These are phyloP conservation scores for Coregonus clupeaformis DNA, from an alignment of 2,113 vertebrate species.

Conservation along the genomic window DNA sequence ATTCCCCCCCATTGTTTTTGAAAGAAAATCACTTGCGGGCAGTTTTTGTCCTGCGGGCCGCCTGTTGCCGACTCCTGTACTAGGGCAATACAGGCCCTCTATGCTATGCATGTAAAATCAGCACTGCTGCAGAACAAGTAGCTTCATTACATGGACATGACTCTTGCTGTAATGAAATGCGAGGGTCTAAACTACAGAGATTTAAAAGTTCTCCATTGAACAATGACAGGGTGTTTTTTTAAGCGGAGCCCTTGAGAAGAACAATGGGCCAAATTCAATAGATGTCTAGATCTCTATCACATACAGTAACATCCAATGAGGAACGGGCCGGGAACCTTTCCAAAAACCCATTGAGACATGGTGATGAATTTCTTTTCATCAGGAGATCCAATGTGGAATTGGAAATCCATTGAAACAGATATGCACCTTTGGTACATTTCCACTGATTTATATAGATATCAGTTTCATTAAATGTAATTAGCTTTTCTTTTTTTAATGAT, in stretches of 20 bases:
- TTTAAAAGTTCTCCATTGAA: constrained; percentile 57
- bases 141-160: background rate
- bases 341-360: constrained; percentile 55
- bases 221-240: constrained; percentile 67
- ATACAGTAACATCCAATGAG: constrained; percentile 60
- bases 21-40: too few relatives aligned
- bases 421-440: constrained; percentile 65
- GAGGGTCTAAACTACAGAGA: constrained; percentile 57
- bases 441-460: constrained; percentile 70
- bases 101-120: background rate
- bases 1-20: too few relatives aligned
- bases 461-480: constrained; percentile 69
- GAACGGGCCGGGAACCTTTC: constrained; percentile 46
- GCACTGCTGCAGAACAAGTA: background rate
- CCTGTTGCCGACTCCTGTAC: too few relatives aligned
- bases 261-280: constrained; percentile 62
- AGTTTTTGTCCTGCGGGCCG: too few relatives aligned
- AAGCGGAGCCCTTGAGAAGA: constrained; percentile 29
- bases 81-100: background rate
- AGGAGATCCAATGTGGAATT: constrained; percentile 50
- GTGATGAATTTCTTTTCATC: constrained; percentile 72
- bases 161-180: constrained; percentile 63
- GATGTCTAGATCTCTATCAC: constrained; percentile 70
- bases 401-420: constrained; percentile 60
- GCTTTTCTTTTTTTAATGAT: constrained; percentile 51